Conservation (phyloP, 1,140 invertebrate species). For the Hyposmocoma kahamanoa region DNA sequence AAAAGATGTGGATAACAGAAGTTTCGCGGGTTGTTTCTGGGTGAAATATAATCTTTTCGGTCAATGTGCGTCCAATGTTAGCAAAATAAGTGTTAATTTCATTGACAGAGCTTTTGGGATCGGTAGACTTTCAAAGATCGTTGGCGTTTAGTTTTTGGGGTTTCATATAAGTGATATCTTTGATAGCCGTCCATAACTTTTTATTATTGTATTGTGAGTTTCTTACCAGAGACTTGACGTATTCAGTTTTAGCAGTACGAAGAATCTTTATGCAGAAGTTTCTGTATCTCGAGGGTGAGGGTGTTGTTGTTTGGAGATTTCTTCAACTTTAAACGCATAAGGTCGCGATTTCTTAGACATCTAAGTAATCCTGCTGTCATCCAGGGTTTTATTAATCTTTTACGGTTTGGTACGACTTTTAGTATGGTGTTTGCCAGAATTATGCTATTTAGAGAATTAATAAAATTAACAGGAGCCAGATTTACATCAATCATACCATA, state of each 20-base stretch:
- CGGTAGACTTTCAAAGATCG: background rate
- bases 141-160: background rate
- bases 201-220: background rate
- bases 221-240: background rate
- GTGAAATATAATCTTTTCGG: no score
- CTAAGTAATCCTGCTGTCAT: background rate
- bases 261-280: slow-evolving; percentile 1
- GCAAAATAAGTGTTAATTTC: background rate
- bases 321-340: background rate
- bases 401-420: background rate
- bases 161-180: background rate
- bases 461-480: no score
- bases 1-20: background rate
- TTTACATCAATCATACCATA: background rate
- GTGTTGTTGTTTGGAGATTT: background rate
- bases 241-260: background rate
- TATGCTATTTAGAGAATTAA: background rate
- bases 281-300: background rate
- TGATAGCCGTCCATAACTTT: background rate
- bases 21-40: no score
- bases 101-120: background rate
- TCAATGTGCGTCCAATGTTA: no score
- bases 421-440: background rate
- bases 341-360: background rate
- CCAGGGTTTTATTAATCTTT: background rate